Conservation (phyloP, 2,888 invertebrate species). For the Leptarthrus brevirostris region DNA sequence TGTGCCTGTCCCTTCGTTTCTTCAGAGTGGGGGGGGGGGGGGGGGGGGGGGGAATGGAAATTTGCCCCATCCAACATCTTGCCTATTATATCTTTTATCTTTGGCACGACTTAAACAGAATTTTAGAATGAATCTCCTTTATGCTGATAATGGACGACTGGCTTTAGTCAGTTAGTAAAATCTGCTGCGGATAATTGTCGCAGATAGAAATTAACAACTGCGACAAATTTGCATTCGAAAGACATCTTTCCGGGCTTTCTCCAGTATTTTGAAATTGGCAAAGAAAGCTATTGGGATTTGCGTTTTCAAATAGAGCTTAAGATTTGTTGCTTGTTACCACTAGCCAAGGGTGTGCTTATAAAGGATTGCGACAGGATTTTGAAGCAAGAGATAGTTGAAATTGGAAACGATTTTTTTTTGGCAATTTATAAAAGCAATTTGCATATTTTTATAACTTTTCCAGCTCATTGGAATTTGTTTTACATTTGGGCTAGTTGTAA, state of each 20-base stretch:
- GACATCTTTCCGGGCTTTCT: not conserved
- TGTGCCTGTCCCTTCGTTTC: not conserved
- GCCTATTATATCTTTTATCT: slow-evolving; percentile 8
- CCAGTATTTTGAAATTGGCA: slow-evolving; percentile 1
- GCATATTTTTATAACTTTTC: no score
- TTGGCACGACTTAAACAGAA: slow-evolving; percentile 31
- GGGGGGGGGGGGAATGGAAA: not conserved
- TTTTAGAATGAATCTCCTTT: not conserved
- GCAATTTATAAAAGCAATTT: no score
- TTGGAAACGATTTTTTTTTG: no score
- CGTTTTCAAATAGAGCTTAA: no score
- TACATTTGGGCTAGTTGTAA: no score
- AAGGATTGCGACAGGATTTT: no score
- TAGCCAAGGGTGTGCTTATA: no score
- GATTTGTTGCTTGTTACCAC: no score
- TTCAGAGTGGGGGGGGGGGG: no score
- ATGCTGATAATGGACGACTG: slow-evolving; percentile 18
- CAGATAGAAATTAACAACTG: slow-evolving; percentile 30
- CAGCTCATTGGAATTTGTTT: no score
- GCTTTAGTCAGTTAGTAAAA: no score
- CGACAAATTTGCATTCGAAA: slow-evolving; percentile 29
- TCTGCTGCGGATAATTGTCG: slow-evolving; percentile 35
- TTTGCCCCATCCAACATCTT: not conserved
- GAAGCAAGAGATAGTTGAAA: no score
- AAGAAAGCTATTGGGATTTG: not conserved